Conservation (phyloP, 2,797 vertebrate genomes). For the Botia kubotai region DNA sequence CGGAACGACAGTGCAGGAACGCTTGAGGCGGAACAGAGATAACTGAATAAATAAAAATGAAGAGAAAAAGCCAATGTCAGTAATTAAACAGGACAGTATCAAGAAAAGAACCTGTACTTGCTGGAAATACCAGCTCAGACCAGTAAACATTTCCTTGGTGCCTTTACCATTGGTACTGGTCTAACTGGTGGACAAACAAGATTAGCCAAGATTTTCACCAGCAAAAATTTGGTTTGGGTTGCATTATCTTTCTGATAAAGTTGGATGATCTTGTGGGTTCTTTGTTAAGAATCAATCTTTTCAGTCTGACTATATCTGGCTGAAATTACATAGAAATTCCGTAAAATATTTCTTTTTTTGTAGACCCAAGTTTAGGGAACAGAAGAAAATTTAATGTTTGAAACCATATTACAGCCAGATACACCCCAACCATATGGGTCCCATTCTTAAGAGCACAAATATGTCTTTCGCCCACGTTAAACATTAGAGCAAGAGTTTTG, state of each 20-base stretch:
- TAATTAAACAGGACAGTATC: neutral
- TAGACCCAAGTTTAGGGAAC: neutral
- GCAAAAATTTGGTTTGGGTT: too few species aligned
- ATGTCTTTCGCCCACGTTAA: neutral
- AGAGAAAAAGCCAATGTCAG: neutral
- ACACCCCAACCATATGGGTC: constrained; percentile 9
- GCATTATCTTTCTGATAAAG: neutral
- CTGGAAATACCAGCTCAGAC: neutral
- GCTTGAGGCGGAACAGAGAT: constrained; percentile 1
- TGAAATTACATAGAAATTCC: too few species aligned
- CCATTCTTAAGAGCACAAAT: constrained; percentile 3
- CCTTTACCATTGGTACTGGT: neutral
- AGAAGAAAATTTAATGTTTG: neutral
- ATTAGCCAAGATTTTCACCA: too few species aligned
- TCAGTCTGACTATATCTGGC: neutral
- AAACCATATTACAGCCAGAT: neutral
- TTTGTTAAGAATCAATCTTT: too few species aligned
- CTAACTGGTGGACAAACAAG: neutral
- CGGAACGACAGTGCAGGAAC: constrained; percentile 2
- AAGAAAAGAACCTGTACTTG: neutral
- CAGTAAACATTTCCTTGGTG: neutral
- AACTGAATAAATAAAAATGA: constrained; percentile 13
- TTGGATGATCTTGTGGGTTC: neutral
- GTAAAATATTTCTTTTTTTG: too few species aligned
- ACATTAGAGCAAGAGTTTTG: constrained; percentile 13